Base-by-base conservation (phyloP, 1,140 invertebrate genomes). In the Muscidifurax raptorellus region DNA sequence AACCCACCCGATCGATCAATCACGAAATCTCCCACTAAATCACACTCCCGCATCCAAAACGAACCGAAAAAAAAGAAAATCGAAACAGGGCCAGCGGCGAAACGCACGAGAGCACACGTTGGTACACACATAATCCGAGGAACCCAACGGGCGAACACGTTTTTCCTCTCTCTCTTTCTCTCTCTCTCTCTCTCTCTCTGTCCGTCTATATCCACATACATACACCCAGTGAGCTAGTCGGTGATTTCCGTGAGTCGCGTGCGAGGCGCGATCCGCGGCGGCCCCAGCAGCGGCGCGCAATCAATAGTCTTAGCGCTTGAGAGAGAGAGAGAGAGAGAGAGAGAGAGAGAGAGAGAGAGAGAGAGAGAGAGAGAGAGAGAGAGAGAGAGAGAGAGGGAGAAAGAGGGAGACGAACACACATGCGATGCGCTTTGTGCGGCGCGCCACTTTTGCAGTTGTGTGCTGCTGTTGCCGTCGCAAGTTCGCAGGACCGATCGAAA, bases 191-290 rank as follows among this genome's bases (percentile, higher is more conserved):
- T 59, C 52, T 18, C 18, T n/a, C 15, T 59, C 52, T 59, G 5
- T 59, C 22, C 52, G 15, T 47, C 44, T 47, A 13, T 47, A 18
- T 47, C 12, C 44, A 18, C 15, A 47, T 13, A 47, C 13, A 47
- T 13, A 18, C 15, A 47, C 9, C 2, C 44, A 47, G 13, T 7
- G 32, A 74, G 13, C 9, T 30, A 74, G 30, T 59, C 85, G 59
- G 82, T 67, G 83, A 64, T 71, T 69, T 71, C 67, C 67, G 44
- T 28, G 66, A 81, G 47, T 81, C 80, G 80, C 80, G 80, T 81
- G 80, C 74, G 66, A 85, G 86, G 12, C 44, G 67, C 86, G 84
- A 77, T 28, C 79, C 25, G 64, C 44, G 81, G 47, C n/a, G 66
- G 36, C 76, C 36, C 40, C 85, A 86, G 72, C 81, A 81, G 66